Percentiles rank a stretch among this genome's conserved stretches.
Conservation (phyloP, 2,888 invertebrate species). For the Dicyrtoma fusca region DNA sequence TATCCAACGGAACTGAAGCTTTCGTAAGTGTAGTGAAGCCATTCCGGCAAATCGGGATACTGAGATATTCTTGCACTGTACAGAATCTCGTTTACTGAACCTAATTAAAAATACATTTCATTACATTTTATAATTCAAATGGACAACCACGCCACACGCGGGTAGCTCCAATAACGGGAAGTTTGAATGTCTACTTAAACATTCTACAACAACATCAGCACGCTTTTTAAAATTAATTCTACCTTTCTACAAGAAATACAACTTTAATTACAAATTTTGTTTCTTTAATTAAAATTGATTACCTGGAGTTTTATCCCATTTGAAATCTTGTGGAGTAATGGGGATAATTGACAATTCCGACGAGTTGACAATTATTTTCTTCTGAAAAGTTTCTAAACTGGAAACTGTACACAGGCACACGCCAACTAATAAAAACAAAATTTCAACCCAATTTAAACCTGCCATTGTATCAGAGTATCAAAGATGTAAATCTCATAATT, state of each 20-base stretch:
- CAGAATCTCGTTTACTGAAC: constrained; percentile 51
- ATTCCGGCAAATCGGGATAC: constrained; percentile 81
- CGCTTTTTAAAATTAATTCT: background rate
- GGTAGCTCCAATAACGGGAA: too few species aligned
- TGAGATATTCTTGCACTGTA: constrained; percentile 59
- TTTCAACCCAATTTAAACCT: too few species aligned
- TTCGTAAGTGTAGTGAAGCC: constrained; percentile 84
- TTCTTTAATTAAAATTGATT: background rate
- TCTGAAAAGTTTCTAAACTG: constrained; percentile 49
- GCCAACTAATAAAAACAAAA: too few species aligned
- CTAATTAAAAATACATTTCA: too few species aligned
- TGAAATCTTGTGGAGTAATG: constrained; percentile 46
- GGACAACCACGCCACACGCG: too few species aligned
- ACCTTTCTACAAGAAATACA: background rate
- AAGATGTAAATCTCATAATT: background rate
- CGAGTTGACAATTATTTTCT: constrained; percentile 51
- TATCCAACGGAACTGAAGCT: constrained; percentile 70
- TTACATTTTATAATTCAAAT: too few species aligned
- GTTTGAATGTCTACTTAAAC: too few species aligned
- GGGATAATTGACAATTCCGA: constrained; percentile 53
- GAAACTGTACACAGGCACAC: background rate
- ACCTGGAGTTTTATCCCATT: constrained; percentile 54
- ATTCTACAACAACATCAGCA: too few species aligned
- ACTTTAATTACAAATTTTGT: too few species aligned
- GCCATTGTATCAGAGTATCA: background rate